Evolutionary conservation across 2,797 vertebrate genomes (phyloP).

Genomic region (Darevskia mixta): DNA sequence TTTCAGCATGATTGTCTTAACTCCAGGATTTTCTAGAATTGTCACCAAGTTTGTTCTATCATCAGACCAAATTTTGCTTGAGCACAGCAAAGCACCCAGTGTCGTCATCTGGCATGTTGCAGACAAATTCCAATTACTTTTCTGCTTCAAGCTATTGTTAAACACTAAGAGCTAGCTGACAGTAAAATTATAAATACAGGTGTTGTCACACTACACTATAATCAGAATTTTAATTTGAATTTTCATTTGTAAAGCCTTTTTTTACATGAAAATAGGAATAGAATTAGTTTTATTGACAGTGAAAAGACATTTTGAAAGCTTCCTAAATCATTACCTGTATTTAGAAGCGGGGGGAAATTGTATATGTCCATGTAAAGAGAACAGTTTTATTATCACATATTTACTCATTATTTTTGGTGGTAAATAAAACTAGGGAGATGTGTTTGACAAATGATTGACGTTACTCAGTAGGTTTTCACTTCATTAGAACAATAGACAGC

Average conservation of each 20-base stretch:
- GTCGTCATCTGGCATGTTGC: conserved; percentile 85
- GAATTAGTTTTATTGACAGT: conserved; percentile 90
- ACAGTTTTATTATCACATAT: conserved; percentile 89
- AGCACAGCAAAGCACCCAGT: conserved; percentile 77
- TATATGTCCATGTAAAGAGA: conserved; percentile 84
- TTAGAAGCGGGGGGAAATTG: conserved; percentile 81
- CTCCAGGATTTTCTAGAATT: conserved; percentile 57
- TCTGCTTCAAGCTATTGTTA: conserved; percentile 87
- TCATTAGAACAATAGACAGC: conserved; percentile 84
- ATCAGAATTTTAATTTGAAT: conserved; percentile 91
- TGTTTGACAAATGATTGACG: conserved; percentile 86
- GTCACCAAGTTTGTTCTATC: conserved; percentile 81
- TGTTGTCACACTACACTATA: conserved; percentile 90
- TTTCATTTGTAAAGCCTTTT: conserved; percentile 88
- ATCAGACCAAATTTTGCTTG: conserved; percentile 80
- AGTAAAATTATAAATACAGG: conserved; percentile 92
- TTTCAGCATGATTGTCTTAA: conserved; percentile 50
- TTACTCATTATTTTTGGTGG: conserved; percentile 86
- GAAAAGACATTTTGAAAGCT: conserved; percentile 89
- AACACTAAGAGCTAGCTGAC: conserved; percentile 87
- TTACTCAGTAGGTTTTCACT: conserved; percentile 81
- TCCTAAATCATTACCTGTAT: conserved; percentile 87
- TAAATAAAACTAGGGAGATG: conserved; percentile 85
- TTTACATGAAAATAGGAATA: conserved; percentile 85
- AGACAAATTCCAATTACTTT: conserved; percentile 89